Conservation (phyloP, 2,113 vertebrate species). For the Nothobranchius furzeri region DNA sequence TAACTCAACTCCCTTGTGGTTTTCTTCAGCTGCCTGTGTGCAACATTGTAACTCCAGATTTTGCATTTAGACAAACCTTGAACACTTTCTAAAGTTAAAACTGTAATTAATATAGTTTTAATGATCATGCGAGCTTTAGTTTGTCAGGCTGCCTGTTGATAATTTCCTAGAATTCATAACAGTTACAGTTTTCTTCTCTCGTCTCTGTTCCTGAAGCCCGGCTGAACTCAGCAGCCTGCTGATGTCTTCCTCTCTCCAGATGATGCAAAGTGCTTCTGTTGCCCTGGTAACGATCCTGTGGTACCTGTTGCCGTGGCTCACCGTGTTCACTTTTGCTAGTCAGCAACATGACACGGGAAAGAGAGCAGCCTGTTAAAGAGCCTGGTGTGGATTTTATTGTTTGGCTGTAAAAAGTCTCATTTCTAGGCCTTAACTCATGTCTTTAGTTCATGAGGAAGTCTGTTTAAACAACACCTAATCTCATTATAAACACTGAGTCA, state of each 20-base stretch:
- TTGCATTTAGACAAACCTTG: no score
- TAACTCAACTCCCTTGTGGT: constrained; percentile 8
- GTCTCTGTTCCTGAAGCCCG: background rate
- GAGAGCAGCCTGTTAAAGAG: background rate
- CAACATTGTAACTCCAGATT: no score
- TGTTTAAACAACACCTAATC: background rate
- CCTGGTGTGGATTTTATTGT: background rate
- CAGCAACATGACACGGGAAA: constrained; percentile 16
- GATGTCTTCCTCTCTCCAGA: constrained; percentile 7
- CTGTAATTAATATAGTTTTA: no score
- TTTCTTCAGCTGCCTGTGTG: background rate
- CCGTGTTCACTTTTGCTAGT: constrained; percentile 28
- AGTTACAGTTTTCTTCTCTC: no score
- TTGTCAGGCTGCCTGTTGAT: no score
- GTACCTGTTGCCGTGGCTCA: constrained; percentile 62
- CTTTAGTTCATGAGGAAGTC: no score
- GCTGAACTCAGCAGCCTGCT: background rate
- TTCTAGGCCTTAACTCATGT: no score
- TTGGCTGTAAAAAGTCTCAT: background rate
- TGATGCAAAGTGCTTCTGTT: constrained; percentile 48
- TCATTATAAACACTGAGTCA: background rate
- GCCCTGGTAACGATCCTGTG: constrained; percentile 58
- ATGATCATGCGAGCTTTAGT: no score
- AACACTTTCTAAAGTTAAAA: no score
- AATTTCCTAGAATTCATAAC: no score